Evolutionary conservation across 2,888 invertebrate species (phyloP).

Genomic region (Platerodrilus igneus): DNA sequence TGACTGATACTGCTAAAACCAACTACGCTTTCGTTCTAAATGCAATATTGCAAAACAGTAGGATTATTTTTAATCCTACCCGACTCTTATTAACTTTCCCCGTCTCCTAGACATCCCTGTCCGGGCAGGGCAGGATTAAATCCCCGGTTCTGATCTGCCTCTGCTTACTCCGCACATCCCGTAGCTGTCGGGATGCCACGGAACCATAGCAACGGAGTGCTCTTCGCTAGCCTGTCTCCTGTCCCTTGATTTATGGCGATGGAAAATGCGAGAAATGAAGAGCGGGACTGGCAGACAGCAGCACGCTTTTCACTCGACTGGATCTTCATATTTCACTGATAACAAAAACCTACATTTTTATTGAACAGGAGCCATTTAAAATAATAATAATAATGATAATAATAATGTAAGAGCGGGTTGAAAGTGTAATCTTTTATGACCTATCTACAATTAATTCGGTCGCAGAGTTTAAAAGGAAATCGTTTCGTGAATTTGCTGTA

Average conservation of each 20-base stretch:
- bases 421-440: too few relatives aligned
- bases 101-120: slow-evolving; percentile 44
- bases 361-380: too few relatives aligned
- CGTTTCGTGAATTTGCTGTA: too few relatives aligned
- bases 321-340: slow-evolving; percentile 23
- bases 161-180: slow-evolving; percentile 28
- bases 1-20: too few relatives aligned
- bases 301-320: slow-evolving; percentile 28
- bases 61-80: slow-evolving; percentile 51
- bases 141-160: slow-evolving; percentile 46
- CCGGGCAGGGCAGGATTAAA: slow-evolving; percentile 50
- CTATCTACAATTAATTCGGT: too few relatives aligned
- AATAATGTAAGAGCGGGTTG: too few relatives aligned
- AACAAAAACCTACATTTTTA: slow-evolving; percentile 20
- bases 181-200: slow-evolving; percentile 51
- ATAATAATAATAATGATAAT: too few relatives aligned
- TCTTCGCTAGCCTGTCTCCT: slow-evolving; percentile 50
- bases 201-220: slow-evolving; percentile 51
- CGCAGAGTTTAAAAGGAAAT: too few relatives aligned
- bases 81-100: slow-evolving; percentile 51
- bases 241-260: slow-evolving; percentile 52
- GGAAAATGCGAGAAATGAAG: slow-evolving; percentile 53
- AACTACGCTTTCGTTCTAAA: too few relatives aligned
- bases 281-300: slow-evolving; percentile 48
- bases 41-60: slow-evolving; percentile 49